Conservation (phyloP, 2,888 invertebrate genomes). For the Macrosiphum euphorbiae region DNA sequence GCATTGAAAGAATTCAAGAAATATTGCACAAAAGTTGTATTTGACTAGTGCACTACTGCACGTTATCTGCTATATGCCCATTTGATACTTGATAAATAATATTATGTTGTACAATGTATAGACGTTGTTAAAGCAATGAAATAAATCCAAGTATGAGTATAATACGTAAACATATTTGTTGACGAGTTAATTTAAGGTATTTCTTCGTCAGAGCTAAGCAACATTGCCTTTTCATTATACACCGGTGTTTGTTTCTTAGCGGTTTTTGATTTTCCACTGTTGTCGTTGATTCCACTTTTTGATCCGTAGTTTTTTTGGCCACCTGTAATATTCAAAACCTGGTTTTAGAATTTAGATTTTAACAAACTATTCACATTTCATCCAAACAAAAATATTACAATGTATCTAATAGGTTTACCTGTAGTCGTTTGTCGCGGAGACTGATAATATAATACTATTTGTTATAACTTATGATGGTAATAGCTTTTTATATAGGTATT, state of each 20-base stretch:
- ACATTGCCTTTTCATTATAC: constrained; percentile 96
- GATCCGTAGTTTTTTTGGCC: constrained; percentile 67
- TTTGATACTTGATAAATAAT: constrained; percentile 12
- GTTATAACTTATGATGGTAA: background rate
- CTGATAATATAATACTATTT: background rate
- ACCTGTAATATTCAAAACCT: constrained; percentile 29
- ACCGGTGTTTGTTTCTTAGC: constrained; percentile 75
- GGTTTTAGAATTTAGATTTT: background rate
- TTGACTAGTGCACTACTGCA: constrained; percentile 33
- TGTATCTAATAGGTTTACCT: background rate
- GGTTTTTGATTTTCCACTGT: constrained; percentile 50
- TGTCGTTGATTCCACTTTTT: constrained; percentile 71
- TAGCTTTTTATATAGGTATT: background rate
- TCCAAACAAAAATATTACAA: constrained; percentile 31
- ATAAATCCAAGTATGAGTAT: background rate
- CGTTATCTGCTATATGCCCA: background rate
- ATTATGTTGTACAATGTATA: background rate
- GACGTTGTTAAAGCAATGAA: constrained; percentile 14
- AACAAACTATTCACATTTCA: constrained; percentile 44
- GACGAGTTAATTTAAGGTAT: constrained; percentile 34
- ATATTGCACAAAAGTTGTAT: constrained; percentile 29
- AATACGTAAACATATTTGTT: background rate
- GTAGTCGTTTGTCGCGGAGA: background rate
- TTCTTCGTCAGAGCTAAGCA: constrained; percentile 95
- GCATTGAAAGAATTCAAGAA: constrained; percentile 1